phyloP scores from a whole-genome alignment of 2,797 vertebrate genomes.

The Avahi laniger region DNA sequence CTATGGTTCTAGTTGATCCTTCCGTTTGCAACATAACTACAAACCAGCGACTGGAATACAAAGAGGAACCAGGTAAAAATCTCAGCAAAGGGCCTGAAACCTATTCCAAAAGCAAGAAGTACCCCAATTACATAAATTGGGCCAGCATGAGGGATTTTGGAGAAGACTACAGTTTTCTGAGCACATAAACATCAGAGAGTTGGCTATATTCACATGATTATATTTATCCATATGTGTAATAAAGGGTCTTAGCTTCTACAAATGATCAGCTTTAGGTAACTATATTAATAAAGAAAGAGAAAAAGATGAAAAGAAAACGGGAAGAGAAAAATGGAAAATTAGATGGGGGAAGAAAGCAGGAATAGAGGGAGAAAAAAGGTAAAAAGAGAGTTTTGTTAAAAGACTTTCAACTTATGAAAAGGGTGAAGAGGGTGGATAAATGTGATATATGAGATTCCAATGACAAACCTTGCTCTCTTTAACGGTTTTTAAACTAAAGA shows the following conservation, averaged over 20 bases:
- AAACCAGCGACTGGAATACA: background rate
- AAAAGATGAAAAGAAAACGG: background rate
- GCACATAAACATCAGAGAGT: background rate
- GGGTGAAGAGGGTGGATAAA: background rate
- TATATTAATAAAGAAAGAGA: background rate
- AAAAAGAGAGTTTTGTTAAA: background rate
- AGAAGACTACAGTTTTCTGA: background rate
- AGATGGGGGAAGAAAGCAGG: background rate
- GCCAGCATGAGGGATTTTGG: background rate
- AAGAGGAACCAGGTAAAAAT: background rate
- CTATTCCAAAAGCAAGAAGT: background rate
- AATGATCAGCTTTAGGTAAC: background rate
- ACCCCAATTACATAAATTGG: background rate
- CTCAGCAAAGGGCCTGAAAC: background rate
- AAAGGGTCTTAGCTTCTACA: background rate
- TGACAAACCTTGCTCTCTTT: background rate
- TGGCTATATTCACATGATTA: background rate
- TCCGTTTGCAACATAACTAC: background rate
- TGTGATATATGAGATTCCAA: background rate
- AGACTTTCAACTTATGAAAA: background rate
- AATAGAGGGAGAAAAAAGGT: background rate
- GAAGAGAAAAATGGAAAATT: background rate
- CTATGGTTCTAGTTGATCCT: background rate
- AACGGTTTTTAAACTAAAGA: background rate
- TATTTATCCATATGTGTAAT: background rate